Conservation (phyloP, 2,888 invertebrate genomes). For the Homarus gammarus region DNA sequence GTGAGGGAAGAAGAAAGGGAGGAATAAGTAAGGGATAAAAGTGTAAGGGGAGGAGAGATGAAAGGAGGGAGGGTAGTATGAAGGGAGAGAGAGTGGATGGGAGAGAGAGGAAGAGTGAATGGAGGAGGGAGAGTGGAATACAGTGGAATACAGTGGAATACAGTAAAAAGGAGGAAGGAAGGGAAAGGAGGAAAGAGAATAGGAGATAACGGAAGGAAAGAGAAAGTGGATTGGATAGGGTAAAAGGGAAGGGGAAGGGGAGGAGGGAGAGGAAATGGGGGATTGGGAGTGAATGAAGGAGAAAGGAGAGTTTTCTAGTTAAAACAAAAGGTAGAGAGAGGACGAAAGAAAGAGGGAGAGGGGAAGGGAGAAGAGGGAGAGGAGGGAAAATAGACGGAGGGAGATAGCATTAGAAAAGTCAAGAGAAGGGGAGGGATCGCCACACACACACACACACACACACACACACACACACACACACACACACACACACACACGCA, state of each 20-base stretch:
- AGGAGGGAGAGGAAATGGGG: constrained; percentile 1
- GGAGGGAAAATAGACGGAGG: too few relatives aligned
- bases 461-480: constrained; percentile 1
- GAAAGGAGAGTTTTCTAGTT: not conserved
- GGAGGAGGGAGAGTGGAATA: not conserved
- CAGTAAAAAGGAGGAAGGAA: not conserved
- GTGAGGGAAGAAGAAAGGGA: not conserved
- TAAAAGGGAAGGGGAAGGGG: not conserved
- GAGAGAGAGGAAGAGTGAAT: not conserved
- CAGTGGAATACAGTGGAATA: not conserved
- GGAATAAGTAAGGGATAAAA: not conserved
- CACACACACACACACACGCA: not conserved
- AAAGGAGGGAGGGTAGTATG: not conserved
- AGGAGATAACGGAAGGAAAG: constrained; percentile 7
- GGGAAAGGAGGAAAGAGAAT: not conserved
- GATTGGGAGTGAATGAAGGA: not conserved
- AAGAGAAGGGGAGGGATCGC: too few relatives aligned
- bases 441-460: too few relatives aligned
- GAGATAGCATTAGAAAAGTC: too few relatives aligned
- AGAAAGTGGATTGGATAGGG: not conserved
- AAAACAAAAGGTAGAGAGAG: constrained; percentile 23
- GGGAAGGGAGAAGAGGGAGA: not conserved
- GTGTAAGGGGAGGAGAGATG: not conserved
- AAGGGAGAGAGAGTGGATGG: not conserved
- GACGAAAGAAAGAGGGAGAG: not conserved